A percentile compares a stretch with the other conserved stretches of the same genome.
Conservation (phyloP, 2,888 invertebrate genomes). For the Drosophila tripunctata region DNA sequence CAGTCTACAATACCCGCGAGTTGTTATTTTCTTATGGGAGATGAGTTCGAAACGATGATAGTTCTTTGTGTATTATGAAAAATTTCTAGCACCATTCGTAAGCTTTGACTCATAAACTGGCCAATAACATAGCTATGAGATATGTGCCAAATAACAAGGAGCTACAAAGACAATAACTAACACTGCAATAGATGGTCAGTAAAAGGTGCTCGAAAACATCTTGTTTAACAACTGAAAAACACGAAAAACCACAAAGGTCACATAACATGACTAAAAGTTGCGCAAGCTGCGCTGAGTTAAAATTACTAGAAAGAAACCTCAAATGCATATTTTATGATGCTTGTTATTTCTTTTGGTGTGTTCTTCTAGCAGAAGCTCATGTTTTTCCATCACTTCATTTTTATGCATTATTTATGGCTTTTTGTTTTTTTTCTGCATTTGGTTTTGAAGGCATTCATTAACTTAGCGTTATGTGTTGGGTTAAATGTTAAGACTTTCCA, state of each 20-base stretch:
- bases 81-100: slow-evolving; percentile 23
- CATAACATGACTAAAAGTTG: slow-evolving; percentile 14
- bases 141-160: slow-evolving; percentile 45
- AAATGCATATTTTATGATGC: slow-evolving; percentile 38
- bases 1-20: slow-evolving; percentile 12
- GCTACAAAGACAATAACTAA: slow-evolving; percentile 14
- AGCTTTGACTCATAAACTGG: slow-evolving; percentile 26
- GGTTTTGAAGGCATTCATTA: neutral
- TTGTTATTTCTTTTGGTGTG: slow-evolving; percentile 16
- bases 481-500: neutral
- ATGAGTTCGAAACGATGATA: slow-evolving; percentile 29
- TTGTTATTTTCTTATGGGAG: slow-evolving; percentile 14
- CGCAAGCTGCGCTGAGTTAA: slow-evolving; percentile 10
- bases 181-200: slow-evolving; percentile 12
- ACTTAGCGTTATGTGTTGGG: neutral
- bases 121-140: slow-evolving; percentile 15
- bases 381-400: neutral
- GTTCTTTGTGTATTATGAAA: slow-evolving; percentile 3
- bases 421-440: too few relatives aligned
- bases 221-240: slow-evolving; percentile 8
- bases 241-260: slow-evolving; percentile 3
- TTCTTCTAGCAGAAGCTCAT: neutral
- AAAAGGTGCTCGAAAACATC: slow-evolving; percentile 30
- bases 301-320: neutral
- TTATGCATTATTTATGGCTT: neutral